Conservation (phyloP, 2,797 vertebrate genomes). For the Anniella stebbinsi region DNA sequence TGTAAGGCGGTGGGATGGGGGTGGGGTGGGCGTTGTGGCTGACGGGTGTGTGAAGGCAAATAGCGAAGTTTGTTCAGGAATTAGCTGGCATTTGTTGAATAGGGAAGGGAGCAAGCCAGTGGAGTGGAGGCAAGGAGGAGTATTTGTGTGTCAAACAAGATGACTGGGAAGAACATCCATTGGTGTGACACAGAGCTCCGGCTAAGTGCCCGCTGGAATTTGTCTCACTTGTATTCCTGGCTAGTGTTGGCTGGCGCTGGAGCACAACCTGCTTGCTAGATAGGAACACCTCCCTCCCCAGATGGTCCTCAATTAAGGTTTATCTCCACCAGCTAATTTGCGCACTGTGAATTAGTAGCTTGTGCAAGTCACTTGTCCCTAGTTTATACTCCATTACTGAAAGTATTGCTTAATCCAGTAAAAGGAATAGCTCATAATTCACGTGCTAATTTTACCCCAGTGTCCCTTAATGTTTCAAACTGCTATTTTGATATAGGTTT, state of each 20-base stretch:
- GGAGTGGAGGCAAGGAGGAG: conserved; percentile 31
- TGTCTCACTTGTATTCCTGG: neutral
- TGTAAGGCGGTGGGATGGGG: conserved; percentile 1
- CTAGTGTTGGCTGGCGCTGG: neutral
- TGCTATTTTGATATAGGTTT: neutral
- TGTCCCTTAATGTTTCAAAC: neutral
- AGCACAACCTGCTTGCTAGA: neutral
- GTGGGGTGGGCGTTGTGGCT: conserved; percentile 3
- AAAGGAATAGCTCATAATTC: neutral
- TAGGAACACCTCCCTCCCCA: neutral
- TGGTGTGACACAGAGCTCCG: conserved; percentile 22
- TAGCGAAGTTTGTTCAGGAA: conserved; percentile 50
- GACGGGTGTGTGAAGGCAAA: conserved; percentile 42
- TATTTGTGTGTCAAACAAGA: conserved; percentile 49
- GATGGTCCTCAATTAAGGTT: neutral
- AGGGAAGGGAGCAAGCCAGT: conserved; percentile 39
- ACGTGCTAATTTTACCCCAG: too few relatives aligned
- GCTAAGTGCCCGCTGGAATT: neutral
- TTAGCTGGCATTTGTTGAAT: conserved; percentile 53
- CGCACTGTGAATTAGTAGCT: neutral
- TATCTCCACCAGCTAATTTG: neutral
- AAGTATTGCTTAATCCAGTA: too few relatives aligned
- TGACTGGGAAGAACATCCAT: conserved; percentile 14
- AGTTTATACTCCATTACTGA: neutral
- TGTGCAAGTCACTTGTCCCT: neutral